phyloP scores from a whole-genome alignment of 2,797 vertebrate genomes.

The Australoheros facetus region DNA sequence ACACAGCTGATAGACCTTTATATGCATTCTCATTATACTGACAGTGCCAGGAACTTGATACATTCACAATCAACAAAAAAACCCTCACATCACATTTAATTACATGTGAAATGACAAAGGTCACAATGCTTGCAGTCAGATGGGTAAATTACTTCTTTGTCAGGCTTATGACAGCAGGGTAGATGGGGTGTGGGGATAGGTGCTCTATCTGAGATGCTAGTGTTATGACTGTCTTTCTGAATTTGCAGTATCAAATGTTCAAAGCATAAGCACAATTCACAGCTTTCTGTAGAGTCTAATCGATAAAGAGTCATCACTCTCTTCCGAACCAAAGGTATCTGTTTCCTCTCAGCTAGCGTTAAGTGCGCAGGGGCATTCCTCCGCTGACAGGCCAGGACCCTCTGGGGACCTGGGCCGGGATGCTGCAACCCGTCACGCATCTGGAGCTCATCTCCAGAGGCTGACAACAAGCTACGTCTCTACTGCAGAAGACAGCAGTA shows the following conservation, averaged over 20 bases:
- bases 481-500: constrained; percentile 41
- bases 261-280: constrained; percentile 77
- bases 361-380: constrained; percentile 79
- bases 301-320: constrained; percentile 68
- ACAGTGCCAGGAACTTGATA: constrained; percentile 54
- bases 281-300: constrained; percentile 71
- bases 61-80: constrained; percentile 65
- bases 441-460: constrained; percentile 75
- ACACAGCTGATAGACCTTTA: constrained; percentile 69
- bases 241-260: constrained; percentile 75
- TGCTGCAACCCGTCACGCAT: constrained; percentile 69
- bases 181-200: not conserved
- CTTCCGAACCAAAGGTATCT: constrained; percentile 66
- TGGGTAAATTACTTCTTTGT: constrained; percentile 66
- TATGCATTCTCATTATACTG: constrained; percentile 62
- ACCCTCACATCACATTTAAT: constrained; percentile 65
- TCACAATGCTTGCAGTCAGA: constrained; percentile 60
- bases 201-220: constrained; percentile 41
- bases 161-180: constrained; percentile 1
- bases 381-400: constrained; percentile 73
- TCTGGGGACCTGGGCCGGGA: constrained; percentile 59
- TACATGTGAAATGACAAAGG: constrained; percentile 62
- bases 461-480: constrained; percentile 52
- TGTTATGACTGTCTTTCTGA: constrained; percentile 69
- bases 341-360: constrained; percentile 77